These are phyloP conservation scores for Perca schrenkii DNA, from an alignment of 2,113 vertebrate genomes.

Conservation along the genomic window DNA sequence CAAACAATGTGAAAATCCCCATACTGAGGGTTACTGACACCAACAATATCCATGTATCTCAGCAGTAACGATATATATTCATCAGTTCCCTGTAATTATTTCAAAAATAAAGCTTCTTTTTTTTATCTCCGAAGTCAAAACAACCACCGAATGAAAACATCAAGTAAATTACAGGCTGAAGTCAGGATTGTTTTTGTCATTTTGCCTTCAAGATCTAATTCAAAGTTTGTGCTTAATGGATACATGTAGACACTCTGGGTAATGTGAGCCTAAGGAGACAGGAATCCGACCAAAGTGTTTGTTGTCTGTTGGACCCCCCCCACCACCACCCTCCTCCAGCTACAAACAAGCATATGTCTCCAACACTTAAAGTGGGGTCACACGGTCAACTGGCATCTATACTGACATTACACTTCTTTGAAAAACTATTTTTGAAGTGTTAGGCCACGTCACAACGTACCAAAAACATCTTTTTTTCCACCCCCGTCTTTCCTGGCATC, in stretches of 20 bases:
- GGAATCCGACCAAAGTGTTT: too few relatives aligned
- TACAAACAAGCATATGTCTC: not conserved
- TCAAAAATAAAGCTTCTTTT: not conserved
- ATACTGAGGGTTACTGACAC: not conserved
- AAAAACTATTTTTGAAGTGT: too few relatives aligned
- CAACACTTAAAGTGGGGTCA: not conserved
- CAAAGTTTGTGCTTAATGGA: not conserved
- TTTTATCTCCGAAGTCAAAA: not conserved
- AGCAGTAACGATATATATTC: not conserved
- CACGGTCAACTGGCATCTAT: not conserved
- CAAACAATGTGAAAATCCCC: too few relatives aligned
- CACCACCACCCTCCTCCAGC: too few relatives aligned
- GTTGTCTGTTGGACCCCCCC: too few relatives aligned
- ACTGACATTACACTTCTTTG: not conserved
- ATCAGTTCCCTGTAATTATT: not conserved
- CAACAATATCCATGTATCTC: not conserved
- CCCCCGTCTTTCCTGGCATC: too few relatives aligned
- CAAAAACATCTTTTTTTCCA: too few relatives aligned
- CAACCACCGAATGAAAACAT: not conserved
- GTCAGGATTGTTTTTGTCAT: not conserved
- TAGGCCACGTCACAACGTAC: too few relatives aligned
- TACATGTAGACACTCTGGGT: not conserved
- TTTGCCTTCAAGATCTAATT: not conserved
- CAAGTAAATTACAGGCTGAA: not conserved
- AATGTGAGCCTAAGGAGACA: too few relatives aligned